Percentiles rank a stretch among this genome's conserved stretches.
Conservation (phyloP, 2,797 vertebrate species). For the Myotis myotis region DNA sequence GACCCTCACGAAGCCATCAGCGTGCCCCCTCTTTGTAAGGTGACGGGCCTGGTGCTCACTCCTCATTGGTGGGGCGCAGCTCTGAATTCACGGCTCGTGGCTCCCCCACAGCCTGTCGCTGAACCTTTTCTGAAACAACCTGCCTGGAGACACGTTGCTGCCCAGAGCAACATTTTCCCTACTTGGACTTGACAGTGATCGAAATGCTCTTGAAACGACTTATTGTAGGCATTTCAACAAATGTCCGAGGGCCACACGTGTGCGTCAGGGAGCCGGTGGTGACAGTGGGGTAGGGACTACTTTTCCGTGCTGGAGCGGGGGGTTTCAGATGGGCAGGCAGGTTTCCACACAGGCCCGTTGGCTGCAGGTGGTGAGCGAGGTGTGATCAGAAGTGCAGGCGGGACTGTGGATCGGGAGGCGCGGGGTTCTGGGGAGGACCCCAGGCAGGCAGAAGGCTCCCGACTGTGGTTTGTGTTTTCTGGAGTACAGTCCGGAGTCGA, state of each 20-base stretch:
- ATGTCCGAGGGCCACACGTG: not conserved
- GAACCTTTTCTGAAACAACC: not conserved
- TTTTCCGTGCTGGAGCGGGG: not conserved
- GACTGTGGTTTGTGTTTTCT: not conserved
- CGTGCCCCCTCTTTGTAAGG: rapidly evolving
- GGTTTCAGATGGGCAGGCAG: not conserved
- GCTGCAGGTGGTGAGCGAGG: not conserved
- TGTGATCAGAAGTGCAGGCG: not conserved
- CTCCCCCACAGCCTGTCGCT: not conserved
- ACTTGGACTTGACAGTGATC: not conserved
- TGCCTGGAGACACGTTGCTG: not conserved
- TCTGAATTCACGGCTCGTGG: not conserved
- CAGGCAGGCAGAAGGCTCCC: not conserved
- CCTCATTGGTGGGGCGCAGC: rapidly evolving
- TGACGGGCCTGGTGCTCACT: not conserved
- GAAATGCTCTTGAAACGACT: not conserved
- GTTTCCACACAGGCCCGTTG: not conserved
- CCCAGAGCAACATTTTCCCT: not conserved
- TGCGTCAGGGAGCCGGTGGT: not conserved
- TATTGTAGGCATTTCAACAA: not conserved
- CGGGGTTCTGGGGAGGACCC: no score
- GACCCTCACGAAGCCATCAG: not conserved
- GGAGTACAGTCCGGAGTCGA: not conserved
- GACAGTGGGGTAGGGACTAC: no score
- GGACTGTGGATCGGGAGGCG: rapidly evolving